Evolutionary conservation across 2,113 vertebrate species (phyloP).

Genomic region (Patagioenas fasciata): DNA sequence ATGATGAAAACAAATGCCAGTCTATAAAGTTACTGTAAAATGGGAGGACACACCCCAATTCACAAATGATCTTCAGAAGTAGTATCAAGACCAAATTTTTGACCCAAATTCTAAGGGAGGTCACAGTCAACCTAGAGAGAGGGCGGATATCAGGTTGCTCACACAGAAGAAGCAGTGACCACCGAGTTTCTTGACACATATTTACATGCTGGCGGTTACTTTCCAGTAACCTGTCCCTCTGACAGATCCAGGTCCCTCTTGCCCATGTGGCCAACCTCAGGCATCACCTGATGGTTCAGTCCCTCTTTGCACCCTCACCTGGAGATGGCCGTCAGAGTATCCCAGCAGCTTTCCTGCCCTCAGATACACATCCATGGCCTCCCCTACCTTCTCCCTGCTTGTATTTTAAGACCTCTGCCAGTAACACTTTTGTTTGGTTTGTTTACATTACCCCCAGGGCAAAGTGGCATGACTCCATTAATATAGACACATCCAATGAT

Average conservation of each 20-base stretch:
- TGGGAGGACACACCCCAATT: neutral
- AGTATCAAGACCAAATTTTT: neutral
- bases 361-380: neutral
- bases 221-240: neutral
- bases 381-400: neutral
- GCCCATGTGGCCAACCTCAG: neutral
- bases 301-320: neutral
- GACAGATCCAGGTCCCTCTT: neutral
- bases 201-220: neutral
- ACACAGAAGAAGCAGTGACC: neutral
- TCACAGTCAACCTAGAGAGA: neutral
- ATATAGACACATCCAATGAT: neutral
- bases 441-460: neutral
- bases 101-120: neutral
- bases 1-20: neutral
- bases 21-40: neutral
- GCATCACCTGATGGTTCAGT: neutral
- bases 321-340: fast-evolving
- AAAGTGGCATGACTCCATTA: neutral
- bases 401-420: neutral
- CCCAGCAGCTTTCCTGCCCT: neutral
- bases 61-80: neutral
- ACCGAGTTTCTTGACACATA: neutral
- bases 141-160: neutral
- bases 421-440: neutral